Percentiles rank a stretch among this genome's conserved stretches.
Evolutionary conservation across 92 coral and sea anemone species (phyloP).

Genomic region (Porites lobata): DNA sequence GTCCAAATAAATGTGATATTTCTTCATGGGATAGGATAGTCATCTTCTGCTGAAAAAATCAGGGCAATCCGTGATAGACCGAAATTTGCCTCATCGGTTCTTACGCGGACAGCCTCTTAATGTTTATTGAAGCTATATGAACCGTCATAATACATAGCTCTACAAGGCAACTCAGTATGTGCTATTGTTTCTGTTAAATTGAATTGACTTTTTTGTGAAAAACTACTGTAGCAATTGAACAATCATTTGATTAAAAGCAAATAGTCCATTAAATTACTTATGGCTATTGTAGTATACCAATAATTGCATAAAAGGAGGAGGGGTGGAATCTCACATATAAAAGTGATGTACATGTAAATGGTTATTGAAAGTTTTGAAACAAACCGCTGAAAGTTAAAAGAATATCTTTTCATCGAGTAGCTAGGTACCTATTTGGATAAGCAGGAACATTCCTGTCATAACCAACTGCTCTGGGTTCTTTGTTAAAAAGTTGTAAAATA

Average conservation of each 20-base stretch:
- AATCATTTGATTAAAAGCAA: conserved; percentile 15
- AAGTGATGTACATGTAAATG: conserved; percentile 8
- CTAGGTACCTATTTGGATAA: conserved; percentile 7
- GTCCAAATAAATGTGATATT: too few species aligned
- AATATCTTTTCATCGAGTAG: too few species aligned
- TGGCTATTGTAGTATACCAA: conserved; percentile 21
- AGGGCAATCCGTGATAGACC: too few species aligned
- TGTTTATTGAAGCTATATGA: conserved; percentile 36
- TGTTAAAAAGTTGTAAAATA: conserved; percentile 5
- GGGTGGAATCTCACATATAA: conserved; percentile 23
- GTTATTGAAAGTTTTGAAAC: conserved; percentile 16
- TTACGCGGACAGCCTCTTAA: too few species aligned
- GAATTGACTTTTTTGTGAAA: conserved; percentile 2
- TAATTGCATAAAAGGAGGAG: conserved; percentile 21
- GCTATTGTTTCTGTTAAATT: conserved; percentile 25
- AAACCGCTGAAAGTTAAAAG: conserved; percentile 19
- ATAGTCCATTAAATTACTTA: conserved; percentile 6
- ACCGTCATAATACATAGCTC: conserved; percentile 26
- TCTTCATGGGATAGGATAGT: too few species aligned
- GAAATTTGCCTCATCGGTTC: too few species aligned
- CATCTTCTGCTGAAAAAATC: too few species aligned
- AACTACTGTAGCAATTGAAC: neutral
- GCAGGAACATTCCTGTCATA: neutral
- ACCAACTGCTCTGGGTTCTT: conserved; percentile 18
- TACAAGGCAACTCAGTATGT: conserved; percentile 31